A percentile compares a stretch with the other conserved stretches of the same genome.
These are phyloP conservation scores for Gymnobelideus leadbeateri DNA, from an alignment of 2,113 vertebrate species.

Conservation along the genomic window DNA sequence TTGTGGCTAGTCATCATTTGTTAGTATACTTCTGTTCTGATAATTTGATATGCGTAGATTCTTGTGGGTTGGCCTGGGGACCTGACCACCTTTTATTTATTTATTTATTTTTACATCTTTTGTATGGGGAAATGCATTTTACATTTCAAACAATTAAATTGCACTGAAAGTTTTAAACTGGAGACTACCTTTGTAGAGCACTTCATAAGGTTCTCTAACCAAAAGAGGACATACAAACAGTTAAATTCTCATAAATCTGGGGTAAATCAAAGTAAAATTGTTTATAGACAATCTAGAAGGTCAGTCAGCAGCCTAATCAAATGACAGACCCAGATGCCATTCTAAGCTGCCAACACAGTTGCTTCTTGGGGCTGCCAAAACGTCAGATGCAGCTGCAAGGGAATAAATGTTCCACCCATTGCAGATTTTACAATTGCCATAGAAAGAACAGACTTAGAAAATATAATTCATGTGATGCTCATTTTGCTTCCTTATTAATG, in stretches of 20 bases:
- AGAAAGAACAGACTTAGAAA: constrained; percentile 65
- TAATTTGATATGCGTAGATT: not conserved
- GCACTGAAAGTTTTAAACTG: not conserved
- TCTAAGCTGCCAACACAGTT: constrained; percentile 75
- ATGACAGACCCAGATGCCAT: constrained; percentile 74
- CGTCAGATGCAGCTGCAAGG: constrained; percentile 79
- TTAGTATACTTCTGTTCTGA: not conserved
- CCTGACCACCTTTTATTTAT: not conserved
- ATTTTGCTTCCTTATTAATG: constrained; percentile 69
- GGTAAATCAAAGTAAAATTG: constrained; percentile 59
- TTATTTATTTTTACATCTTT: not conserved
- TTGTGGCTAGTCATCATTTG: not conserved
- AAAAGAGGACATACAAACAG: constrained; percentile 67
- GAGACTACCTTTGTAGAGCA: constrained; percentile 17
- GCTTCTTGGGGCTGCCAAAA: constrained; percentile 72
- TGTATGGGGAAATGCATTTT: not conserved
- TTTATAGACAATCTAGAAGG: constrained; percentile 65
- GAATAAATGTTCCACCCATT: constrained; percentile 29
- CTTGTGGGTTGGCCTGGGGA: not conserved
- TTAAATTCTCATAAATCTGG: constrained; percentile 65
- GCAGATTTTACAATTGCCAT: constrained; percentile 64
- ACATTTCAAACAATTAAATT: not conserved
- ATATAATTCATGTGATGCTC: constrained; percentile 66
- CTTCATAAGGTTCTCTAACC: constrained; percentile 65
- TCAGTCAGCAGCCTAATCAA: constrained; percentile 73